Base-by-base conservation (phyloP, 2,797 vertebrate genomes). In the Ambastaia sidthimunki region DNA sequence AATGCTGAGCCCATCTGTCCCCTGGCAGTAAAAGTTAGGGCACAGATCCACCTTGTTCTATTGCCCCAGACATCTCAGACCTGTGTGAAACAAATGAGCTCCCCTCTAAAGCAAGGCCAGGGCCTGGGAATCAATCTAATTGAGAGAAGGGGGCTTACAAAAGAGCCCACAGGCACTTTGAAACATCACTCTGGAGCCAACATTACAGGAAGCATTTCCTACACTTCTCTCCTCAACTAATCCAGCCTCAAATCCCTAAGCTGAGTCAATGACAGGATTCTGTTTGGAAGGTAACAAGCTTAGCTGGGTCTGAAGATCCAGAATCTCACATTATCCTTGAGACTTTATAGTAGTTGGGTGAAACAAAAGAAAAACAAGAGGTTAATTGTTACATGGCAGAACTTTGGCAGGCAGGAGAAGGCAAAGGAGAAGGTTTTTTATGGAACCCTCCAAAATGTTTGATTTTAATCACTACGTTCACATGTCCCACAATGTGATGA, bases 201-300 rank as follows among this genome's bases (percentile, higher is more conserved):
- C 89, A 92, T 91, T 90, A 91, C 89, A 86, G 88, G 83, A 80
- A 90, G 87, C 86, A 75, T 85, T 65, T 69, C 80, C 65, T 50
- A 28, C 72, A 19, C 62, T 67, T 41, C 67, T 78, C 70, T 77
- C 81, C 57, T 76, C 37, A 47, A 47, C 87, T 88, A 90, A 91
- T 91, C 89, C 88, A 25, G 52, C 25, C 80, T 81, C 80, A 89
- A 92, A 91, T 90, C 90, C 89, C 84, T 85, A 75, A 90, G 79
- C 86, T 76, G 78, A 86, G 86, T 81, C 89, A 83, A 91, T 87
- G 89, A 90, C 88, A 86, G 84, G 84, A 90, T 89, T 90, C 87
- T 73, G 85, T 90, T 88, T 89, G 87, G 90, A 91, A 91, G 91
- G 90, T 92, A 91, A 92, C 88, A 85, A 89, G 82, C 83, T 68